phyloP scores from a whole-genome alignment of 1,140 invertebrate genomes.

The Drosophila obscura region DNA sequence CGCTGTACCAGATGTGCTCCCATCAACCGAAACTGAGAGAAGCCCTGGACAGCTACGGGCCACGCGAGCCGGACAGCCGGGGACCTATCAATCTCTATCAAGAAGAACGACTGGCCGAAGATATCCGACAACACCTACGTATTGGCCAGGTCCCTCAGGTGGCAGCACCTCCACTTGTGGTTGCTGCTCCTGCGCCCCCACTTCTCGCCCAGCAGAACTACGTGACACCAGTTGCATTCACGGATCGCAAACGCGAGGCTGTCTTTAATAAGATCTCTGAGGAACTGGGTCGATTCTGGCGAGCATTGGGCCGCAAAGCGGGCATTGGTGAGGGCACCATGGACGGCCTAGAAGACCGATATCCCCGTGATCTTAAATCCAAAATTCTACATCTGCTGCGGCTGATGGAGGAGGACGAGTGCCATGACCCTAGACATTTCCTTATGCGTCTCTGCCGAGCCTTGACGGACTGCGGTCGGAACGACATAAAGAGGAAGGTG shows the following conservation, averaged over 20 bases:
- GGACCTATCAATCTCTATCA: conserved; percentile 43
- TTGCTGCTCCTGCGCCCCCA: not conserved
- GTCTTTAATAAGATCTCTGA: conserved; percentile 68
- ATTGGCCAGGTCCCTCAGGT: conserved; percentile 10
- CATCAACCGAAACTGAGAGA: conserved; percentile 25
- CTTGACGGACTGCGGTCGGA: conserved; percentile 57
- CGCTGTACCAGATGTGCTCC: conserved; percentile 15
- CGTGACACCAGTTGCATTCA: conserved; percentile 37
- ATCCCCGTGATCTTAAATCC: conserved; percentile 59
- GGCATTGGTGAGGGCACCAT: conserved; percentile 84
- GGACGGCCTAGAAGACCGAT: conserved; percentile 83
- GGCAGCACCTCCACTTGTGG: not conserved
- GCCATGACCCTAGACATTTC: conserved; percentile 61
- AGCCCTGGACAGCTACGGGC: conserved; percentile 36
- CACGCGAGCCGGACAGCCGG: not conserved
- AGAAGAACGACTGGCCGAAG: conserved; percentile 60
- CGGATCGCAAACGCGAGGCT: conserved; percentile 59
- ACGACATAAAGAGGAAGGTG: conserved; percentile 67
- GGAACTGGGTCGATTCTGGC: conserved; percentile 85
- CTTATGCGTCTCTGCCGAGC: conserved; percentile 61
- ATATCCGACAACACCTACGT: conserved; percentile 49
- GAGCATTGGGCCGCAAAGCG: conserved; percentile 84
- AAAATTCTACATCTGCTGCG: conserved; percentile 63
- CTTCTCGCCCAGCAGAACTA: conserved; percentile 34
- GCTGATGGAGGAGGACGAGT: conserved; percentile 69